Base-by-base conservation (phyloP, 2,797 vertebrate species). In the Sebastes trivittatus region DNA sequence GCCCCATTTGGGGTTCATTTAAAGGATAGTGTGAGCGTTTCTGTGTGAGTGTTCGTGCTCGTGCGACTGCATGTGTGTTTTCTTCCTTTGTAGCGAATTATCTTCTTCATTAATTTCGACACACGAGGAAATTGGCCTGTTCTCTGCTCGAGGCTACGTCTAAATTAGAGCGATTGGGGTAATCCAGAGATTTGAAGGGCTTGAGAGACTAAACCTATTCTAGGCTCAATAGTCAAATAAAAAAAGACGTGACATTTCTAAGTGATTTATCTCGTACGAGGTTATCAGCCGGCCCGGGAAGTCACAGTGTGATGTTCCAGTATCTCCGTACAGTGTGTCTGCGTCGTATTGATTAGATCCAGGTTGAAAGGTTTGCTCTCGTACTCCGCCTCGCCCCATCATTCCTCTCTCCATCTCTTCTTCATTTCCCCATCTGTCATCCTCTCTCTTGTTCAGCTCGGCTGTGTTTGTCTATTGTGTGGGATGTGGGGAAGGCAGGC, bases 61-160 rank as follows among this genome's bases (percentile, higher is more conserved):
- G 55, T 76, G 76, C 2, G 3, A 42, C 10, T 55, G 60, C 54
- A 23, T 81, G 84, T 75, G 83, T 75, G 78, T 77, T 82, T 85
- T 89, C 36, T 75, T 69, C 63, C 75, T 77, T 77, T 91, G 88
- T 77, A 86, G 76, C 88, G 92, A 94, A 95, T 94, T 89, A 94
- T 94, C 90, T 86, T 93, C 87, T 92, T 91, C 92, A 95, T 94
- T 95, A 94, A 94, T 94, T 95, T 93, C 52, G 88, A 92, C 93
- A 88, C 81, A 77, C 42, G 10, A 87, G 93, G 90, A 94, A 93
- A 95, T 94, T 87, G 91, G 88, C 85, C 72, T 78, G 82, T 77
- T 85, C 89, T 73, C 59, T 81, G 92, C 94, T 93, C 32, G 82
- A 90, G 94, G 94, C 93, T 85, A 91, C 63, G 27, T 88, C 88